Percentiles rank a stretch among this genome's conserved stretches.
Conservation (phyloP, 2,888 invertebrate genomes). For the Hypselothyrea guttata region DNA sequence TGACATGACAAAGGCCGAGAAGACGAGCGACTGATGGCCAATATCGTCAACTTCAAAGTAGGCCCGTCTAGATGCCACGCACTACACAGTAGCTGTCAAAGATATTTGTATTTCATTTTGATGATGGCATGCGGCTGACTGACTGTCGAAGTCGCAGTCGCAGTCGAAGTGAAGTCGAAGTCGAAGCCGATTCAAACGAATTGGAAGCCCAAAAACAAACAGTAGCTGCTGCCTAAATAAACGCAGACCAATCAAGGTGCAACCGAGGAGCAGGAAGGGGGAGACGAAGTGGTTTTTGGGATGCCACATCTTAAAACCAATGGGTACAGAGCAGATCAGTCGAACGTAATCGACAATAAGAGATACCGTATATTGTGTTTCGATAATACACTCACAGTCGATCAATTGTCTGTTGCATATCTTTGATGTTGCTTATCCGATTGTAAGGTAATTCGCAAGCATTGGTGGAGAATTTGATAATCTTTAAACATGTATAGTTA, state of each 20-base stretch:
- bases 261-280: neutral
- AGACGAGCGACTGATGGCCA: constrained; percentile 68
- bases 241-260: constrained; percentile 58
- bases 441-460: too few relatives aligned
- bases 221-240: constrained; percentile 72
- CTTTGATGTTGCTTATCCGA: too few relatives aligned
- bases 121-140: constrained; percentile 75
- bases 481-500: too few relatives aligned
- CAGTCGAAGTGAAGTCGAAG: constrained; percentile 29
- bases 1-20: constrained; percentile 72
- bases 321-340: too few relatives aligned
- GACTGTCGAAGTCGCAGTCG: constrained; percentile 51
- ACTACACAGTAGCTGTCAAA: constrained; percentile 76
- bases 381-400: too few relatives aligned
- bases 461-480: too few relatives aligned
- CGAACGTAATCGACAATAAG: too few relatives aligned
- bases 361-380: too few relatives aligned
- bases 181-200: constrained; percentile 66
- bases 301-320: constrained; percentile 48
- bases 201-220: constrained; percentile 70
- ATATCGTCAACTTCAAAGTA: constrained; percentile 66
- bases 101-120: constrained; percentile 79
- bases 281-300: constrained; percentile 5
- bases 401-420: too few relatives aligned
- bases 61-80: constrained; percentile 29